Base-by-base conservation (phyloP, 2,113 vertebrate genomes). In the Asarcornis scutulata region DNA sequence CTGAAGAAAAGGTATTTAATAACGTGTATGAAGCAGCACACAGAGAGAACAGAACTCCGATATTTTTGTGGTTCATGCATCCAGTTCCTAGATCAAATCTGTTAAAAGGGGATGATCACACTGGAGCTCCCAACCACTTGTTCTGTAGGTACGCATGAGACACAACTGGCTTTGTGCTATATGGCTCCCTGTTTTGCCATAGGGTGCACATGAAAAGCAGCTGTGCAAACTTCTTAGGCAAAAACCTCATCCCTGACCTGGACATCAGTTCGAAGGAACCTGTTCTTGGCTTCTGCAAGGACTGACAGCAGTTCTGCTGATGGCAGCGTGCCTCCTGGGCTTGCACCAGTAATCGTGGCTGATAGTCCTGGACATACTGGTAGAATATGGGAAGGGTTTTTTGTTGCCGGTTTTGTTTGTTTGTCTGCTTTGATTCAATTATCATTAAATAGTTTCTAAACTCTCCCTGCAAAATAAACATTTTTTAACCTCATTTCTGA, bases 11-110 rank as follows among this genome's bases (percentile, higher is more conserved):
- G 20, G 29, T 40, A 20, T 29, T 60, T 12, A 71, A 52, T 75
- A 42, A 0, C 0, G 0, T 5, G 6, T 44, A 6, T 13, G 48
- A 78, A 78, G 52, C 32, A 62, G 38, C 44, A 42, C 26, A 46
- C 3, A 14, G 56, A 21, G 56, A 21, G 48, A 87, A 75, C 11
- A 82, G 55, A 80, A 34, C 17, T 21, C 6, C 8, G 48, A 40
- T 5, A 50, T 58, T 68, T 85, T 29, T 44, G 5, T 48, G 58
- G 29, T 69, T 64, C 25, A 2, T 40, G 44, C 22, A 56, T 64
- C 20, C 38, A 40, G 17, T 60, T 72, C 26, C 69, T 42, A 50
- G 55, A 34, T 79, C 36, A 82, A 64, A 14, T 32, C 40, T 62
- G 18, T 44, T 58, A 48, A 67, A 56, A 23, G 15, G 36, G 5